These are phyloP conservation scores for Nezara viridula DNA, from an alignment of 2,888 invertebrate species.

Conservation along the genomic window DNA sequence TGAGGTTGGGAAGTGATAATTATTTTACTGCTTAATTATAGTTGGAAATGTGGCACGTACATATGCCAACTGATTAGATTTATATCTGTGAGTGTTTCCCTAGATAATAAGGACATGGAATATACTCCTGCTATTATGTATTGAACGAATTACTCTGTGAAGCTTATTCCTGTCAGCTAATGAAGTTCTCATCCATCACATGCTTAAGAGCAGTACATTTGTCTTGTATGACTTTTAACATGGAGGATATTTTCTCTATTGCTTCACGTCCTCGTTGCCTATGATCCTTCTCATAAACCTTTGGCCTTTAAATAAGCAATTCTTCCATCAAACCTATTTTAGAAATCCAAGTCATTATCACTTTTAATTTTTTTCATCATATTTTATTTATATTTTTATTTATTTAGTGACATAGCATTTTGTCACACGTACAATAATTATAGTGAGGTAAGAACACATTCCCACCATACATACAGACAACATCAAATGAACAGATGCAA, in stretches of 20 bases:
- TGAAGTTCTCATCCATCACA: conserved; percentile 31
- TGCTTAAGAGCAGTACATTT: conserved; percentile 34
- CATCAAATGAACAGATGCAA: no score
- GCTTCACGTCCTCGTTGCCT: conserved; percentile 23
- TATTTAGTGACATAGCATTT: no score
- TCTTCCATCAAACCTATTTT: not conserved
- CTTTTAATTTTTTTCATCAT: not conserved
- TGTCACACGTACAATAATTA: no score
- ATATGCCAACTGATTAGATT: no score
- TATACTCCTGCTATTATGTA: not conserved
- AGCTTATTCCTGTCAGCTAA: conserved; percentile 13
- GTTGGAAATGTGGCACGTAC: no score
- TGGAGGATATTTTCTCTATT: conserved; percentile 38
- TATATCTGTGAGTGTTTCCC: no score
- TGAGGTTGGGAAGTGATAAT: no score
- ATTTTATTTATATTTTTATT: not conserved
- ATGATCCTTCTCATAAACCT: not conserved
- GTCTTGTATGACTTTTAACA: conserved; percentile 43
- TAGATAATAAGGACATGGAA: not conserved
- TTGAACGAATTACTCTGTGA: not conserved
- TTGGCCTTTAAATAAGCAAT: not conserved
- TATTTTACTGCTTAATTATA: no score
- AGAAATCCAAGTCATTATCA: not conserved
- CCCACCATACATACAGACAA: no score
- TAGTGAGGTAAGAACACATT: no score